Base-by-base conservation (phyloP, 2,888 invertebrate species). In the Hedychridium roseum region DNA sequence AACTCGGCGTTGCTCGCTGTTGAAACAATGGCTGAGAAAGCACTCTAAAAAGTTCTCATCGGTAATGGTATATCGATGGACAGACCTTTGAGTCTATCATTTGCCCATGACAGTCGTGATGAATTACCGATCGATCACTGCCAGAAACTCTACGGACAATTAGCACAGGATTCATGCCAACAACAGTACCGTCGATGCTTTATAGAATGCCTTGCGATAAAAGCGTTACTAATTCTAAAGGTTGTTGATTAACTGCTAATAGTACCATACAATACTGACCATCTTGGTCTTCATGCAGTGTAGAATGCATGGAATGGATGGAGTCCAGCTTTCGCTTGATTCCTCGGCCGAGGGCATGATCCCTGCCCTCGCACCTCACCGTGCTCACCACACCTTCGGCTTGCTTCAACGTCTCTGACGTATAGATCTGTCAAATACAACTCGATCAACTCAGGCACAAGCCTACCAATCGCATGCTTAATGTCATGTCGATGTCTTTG, bases 201-300 rank as follows among this genome's bases (percentile, higher is more conserved):
- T 23, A 23, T 23, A 23, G n/a, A n/a, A n/a, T n/a, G n/a, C n/a
- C n/a, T n/a, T n/a, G n/a, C n/a, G n/a, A n/a, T n/a, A n/a, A n/a
- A n/a, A n/a, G n/a, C n/a, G n/a, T n/a, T n/a, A n/a, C n/a, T n/a
- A n/a, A n/a, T n/a, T n/a, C n/a, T n/a, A n/a, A n/a, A n/a, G n/a
- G n/a, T n/a, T n/a, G n/a, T 60, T 47, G 28, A 53, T 58, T 56
- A 64, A 54, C 34, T 3, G 36, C 64, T 64, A 64, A 64, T 50
- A 66, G 68, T 72, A 74, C 74, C 68, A 67, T 71, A 74, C 73
- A 71, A 76, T 78, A 78, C 78, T 78, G 77, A 78, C 78, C 78
- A 78, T 78, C 76, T 72, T 78, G 77, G 78, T 78, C 77, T 76
- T 78, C 78, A 78, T 77, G 78, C 78, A 78, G 77, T 60, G 77